Percentiles rank a stretch among this genome's conserved stretches.
Conservation (phyloP, 2,113 vertebrate species). For the Neotragus moschatus region DNA sequence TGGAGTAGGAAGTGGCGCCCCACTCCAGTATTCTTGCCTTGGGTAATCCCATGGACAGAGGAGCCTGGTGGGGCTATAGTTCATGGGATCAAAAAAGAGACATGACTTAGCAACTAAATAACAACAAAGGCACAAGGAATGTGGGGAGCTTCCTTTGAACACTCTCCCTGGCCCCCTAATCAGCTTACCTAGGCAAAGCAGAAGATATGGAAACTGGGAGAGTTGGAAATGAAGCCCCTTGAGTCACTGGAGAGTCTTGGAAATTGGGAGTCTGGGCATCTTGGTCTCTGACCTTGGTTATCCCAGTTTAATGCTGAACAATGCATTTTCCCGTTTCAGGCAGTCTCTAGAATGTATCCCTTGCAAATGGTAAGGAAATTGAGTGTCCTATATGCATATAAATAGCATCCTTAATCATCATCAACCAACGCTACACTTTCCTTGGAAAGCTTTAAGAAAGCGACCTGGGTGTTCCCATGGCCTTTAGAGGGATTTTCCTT, state of each 20-base stretch:
- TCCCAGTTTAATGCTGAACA: neutral
- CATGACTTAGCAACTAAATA: neutral
- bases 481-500: neutral
- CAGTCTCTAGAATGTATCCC: neutral
- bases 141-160: neutral
- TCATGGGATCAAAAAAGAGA: neutral
- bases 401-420: slow-evolving; percentile 29
- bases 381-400: neutral
- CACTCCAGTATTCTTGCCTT: neutral
- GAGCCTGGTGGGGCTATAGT: neutral
- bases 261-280: too few species aligned
- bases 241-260: neutral
- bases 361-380: neutral
- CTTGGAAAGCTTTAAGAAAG: neutral
- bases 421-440: neutral
- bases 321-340: neutral
- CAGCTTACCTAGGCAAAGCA: neutral
- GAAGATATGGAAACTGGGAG: neutral
- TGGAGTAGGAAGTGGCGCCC: neutral
- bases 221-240: neutral
- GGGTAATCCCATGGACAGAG: neutral
- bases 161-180: too few species aligned
- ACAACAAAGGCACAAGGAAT: neutral
- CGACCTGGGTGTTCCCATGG: neutral
- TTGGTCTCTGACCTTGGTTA: neutral